Base-by-base conservation (phyloP, 2,113 vertebrate species). In the Excalfactoria chinensis region DNA sequence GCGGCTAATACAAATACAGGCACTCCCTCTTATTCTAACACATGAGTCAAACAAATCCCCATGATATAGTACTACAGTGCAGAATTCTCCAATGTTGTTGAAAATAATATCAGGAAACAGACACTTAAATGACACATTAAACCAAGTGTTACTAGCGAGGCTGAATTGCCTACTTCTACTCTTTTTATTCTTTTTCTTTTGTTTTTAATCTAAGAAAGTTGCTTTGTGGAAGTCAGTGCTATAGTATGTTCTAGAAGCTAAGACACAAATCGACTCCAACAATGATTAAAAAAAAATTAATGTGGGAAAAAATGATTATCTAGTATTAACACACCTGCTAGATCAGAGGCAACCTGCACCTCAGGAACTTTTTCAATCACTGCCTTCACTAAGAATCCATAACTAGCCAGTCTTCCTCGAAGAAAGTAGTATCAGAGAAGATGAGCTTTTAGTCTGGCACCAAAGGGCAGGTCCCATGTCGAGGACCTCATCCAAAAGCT, bases 21-120 rank as follows among this genome's bases (percentile, higher is more conserved):
- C 97, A 97, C 98, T 97, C 97, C 98, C 96, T 97, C 97, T 97
- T 97, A 96, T 93, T 95, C 97, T 97, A 98, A 97, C 96, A 96
- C 41, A 80, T 49, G 60, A 95, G 89, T 93, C 56, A 84, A 94
- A 95, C 77, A 93, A 94, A 95, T 94, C 95, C 89, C 89, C 62
- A 37, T 32, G 95, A 95, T 60, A 72, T n/a, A 88, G 81, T 56
- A 69, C 86, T 78, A 23, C 4, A 89, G 60, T 34, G 66, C 51
- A 68, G 85, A 97, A 95, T 93, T 97, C 91, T 91, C 92, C 75
- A 90, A 68, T 71, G 89, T 68, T 87, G 80, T 87, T 89, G 81
- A 91, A 96, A 93, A 89, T 35, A 94, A 25, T 88, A 95, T 87
- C 80, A 76, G 80, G 90, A 73, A 93, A 91, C 68, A 87, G 93